Evolutionary conservation across 2,113 vertebrate species (phyloP).

Genomic region (Limanda limanda): DNA sequence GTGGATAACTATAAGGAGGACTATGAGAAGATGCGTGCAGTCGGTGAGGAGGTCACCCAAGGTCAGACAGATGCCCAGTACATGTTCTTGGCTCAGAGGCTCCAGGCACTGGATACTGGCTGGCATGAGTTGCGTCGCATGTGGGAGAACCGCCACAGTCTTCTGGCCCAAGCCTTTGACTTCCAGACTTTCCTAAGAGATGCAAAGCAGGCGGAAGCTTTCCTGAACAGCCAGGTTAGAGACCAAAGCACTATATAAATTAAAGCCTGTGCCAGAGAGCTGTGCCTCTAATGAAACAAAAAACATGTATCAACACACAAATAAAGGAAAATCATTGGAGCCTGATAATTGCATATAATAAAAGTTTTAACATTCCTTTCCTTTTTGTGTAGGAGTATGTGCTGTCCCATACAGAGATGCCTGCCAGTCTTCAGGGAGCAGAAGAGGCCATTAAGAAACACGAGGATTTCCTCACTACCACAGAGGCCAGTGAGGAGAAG

Average conservation of each 20-base stretch:
- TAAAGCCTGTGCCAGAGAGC: background rate
- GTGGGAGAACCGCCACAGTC: constrained; percentile 94
- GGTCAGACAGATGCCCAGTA: constrained; percentile 91
- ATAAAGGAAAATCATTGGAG: background rate
- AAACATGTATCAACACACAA: background rate
- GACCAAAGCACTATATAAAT: constrained; percentile 2
- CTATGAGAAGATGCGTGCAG: constrained; percentile 87
- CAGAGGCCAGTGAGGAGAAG: constrained; percentile 93
- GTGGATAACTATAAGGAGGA: constrained; percentile 91
- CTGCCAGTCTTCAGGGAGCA: constrained; percentile 87
- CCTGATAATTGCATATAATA: background rate
- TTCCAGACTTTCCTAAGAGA: constrained; percentile 94
- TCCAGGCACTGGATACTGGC: constrained; percentile 91
- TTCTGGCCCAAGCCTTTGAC: constrained; percentile 90
- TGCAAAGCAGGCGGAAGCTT: constrained; percentile 91
- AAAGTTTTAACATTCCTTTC: constrained; percentile 14
- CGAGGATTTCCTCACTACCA: constrained; percentile 93
- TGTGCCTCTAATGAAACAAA: background rate
- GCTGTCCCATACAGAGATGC: constrained; percentile 94
- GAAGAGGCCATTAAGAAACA: constrained; percentile 93
- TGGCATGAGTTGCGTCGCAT: constrained; percentile 93
- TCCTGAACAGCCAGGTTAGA: constrained; percentile 93
- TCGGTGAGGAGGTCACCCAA: constrained; percentile 90
- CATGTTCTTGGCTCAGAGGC: constrained; percentile 90
- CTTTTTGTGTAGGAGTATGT: constrained; percentile 87